A percentile compares a stretch with the other conserved stretches of the same genome.
These are phyloP conservation scores for Parazoanthus atlanticus DNA, from an alignment of 92 coral and sea anemone species.

Conservation along the genomic window DNA sequence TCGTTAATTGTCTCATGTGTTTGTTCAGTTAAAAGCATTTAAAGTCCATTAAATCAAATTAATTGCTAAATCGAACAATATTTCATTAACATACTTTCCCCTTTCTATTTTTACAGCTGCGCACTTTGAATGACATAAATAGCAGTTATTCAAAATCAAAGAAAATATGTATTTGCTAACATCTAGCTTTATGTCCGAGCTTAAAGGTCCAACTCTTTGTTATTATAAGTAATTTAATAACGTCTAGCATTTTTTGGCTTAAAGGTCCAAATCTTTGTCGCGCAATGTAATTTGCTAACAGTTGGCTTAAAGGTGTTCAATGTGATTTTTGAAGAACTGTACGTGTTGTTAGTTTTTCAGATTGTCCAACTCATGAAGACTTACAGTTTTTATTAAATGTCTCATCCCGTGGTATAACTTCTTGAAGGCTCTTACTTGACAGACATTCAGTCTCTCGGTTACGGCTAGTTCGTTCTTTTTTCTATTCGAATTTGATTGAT, in stretches of 20 bases:
- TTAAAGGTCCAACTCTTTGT: neutral
- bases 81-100: neutral
- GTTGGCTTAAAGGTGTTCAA: no score
- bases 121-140: slow-evolving; percentile 7
- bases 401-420: neutral
- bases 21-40: neutral
- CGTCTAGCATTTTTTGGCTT: neutral
- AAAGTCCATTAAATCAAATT: neutral
- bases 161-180: neutral
- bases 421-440: neutral
- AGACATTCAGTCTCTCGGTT: neutral
- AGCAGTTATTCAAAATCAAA: neutral
- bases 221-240: neutral
- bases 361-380: neutral
- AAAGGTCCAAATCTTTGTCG: no score
- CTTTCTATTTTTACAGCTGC: neutral
- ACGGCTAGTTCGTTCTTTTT: neutral
- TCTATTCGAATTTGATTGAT: neutral
- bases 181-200: neutral
- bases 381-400: no score
- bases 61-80: neutral
- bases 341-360: neutral
- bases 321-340: no score
- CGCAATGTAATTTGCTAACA: no score
- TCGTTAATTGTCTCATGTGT: neutral